A percentile compares a stretch with the other conserved stretches of the same genome.
Evolutionary conservation across 2,797 vertebrate species (phyloP).

Genomic region (Sebastes minor): DNA sequence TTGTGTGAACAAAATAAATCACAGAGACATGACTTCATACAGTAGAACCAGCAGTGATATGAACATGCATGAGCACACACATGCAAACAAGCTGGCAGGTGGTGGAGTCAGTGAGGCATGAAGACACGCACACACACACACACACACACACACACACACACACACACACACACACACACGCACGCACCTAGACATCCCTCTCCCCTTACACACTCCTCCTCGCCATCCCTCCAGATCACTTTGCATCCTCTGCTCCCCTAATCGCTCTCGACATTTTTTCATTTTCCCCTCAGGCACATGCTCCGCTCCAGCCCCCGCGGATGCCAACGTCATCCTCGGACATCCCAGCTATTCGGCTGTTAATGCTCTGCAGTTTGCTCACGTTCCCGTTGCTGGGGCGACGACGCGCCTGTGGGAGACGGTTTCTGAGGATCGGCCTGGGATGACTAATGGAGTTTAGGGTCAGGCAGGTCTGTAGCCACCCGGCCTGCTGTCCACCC

Average conservation of each 20-base stretch:
- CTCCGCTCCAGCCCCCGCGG: slow-evolving; percentile 16
- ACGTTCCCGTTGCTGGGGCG: slow-evolving; percentile 43
- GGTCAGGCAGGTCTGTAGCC: slow-evolving; percentile 39
- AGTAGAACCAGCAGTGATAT: not conserved
- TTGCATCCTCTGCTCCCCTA: slow-evolving; percentile 21
- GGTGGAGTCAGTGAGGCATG: slow-evolving; percentile 25
- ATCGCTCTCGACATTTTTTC: slow-evolving; percentile 65
- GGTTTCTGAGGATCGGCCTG: not conserved
- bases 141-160: not conserved
- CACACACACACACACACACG: not conserved
- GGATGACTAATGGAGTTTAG: slow-evolving; percentile 50
- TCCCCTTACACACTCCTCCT: not conserved
- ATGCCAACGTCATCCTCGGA: slow-evolving; percentile 16
- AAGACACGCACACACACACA: slow-evolving; percentile 3
- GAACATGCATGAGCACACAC: slow-evolving; percentile 33
- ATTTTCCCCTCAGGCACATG: slow-evolving; percentile 29
- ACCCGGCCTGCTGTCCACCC: slow-evolving; percentile 3
- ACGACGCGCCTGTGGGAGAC: slow-evolving; percentile 21
- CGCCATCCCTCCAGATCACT: slow-evolving; percentile 14
- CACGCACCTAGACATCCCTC: slow-evolving; percentile 1
- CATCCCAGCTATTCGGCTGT: not conserved
- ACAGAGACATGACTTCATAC: slow-evolving; percentile 2
- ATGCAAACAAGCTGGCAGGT: slow-evolving; percentile 45
- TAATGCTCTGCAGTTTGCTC: slow-evolving; percentile 37
- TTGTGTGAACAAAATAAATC: slow-evolving; percentile 7